phyloP scores from a whole-genome alignment of 2,797 vertebrate genomes.

The Schizopygopsis pylzovi region DNA sequence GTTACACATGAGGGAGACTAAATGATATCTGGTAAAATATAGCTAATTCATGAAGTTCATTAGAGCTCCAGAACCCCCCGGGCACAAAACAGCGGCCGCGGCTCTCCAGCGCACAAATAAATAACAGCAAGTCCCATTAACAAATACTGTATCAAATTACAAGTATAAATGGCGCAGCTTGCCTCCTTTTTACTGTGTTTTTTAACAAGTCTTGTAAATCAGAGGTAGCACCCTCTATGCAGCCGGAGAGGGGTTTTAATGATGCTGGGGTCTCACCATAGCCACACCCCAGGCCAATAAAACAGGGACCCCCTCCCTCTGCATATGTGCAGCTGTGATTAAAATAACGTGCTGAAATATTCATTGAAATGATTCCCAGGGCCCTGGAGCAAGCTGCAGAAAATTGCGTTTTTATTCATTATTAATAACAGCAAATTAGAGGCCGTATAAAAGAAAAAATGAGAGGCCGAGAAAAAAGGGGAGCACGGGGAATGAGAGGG shows the following conservation, averaged over 20 bases:
- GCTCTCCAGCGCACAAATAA: conserved; percentile 81
- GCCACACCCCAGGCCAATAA: conserved; percentile 91
- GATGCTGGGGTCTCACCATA: conserved; percentile 83
- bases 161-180: conserved; percentile 91
- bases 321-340: conserved; percentile 88
- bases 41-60: conserved; percentile 43
- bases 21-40: conserved; percentile 29
- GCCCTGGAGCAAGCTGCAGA: conserved; percentile 90
- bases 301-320: conserved; percentile 70
- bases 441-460: conserved; percentile 74
- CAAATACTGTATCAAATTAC: conserved; percentile 94
- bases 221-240: conserved; percentile 85
- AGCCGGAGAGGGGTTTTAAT: conserved; percentile 92
- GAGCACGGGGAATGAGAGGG: conserved; percentile 71
- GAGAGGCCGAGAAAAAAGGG: conserved; percentile 23
- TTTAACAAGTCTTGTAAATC: conserved; percentile 99
- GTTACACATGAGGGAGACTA: conserved; percentile 14
- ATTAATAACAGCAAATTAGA: conserved; percentile 99
- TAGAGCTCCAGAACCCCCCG: conserved; percentile 47
- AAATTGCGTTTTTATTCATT: conserved; percentile 99
- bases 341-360: conserved; percentile 99
- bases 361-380: conserved; percentile 97
- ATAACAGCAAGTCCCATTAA: conserved; percentile 88
- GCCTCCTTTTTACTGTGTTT: conserved; percentile 90
- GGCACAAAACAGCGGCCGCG: conserved; percentile 67